Conservation (phyloP, 64 coral and sea anemone species). For the Porites australiensis region DNA sequence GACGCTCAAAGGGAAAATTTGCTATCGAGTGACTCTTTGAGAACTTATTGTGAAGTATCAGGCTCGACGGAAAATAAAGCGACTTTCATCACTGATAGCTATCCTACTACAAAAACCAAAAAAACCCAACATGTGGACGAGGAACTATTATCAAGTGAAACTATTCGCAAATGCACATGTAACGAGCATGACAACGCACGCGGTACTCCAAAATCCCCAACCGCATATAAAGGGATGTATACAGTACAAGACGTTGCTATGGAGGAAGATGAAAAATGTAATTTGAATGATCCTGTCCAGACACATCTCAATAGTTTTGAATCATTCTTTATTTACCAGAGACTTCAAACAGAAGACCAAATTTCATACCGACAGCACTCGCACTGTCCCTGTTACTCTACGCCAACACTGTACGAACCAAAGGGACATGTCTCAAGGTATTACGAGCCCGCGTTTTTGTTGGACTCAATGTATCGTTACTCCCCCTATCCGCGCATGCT, state of each 20-base stretch:
- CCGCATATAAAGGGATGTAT: not conserved
- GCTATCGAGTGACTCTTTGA: not conserved
- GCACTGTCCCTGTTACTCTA: slow-evolving; percentile 4
- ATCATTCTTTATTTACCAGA: not conserved
- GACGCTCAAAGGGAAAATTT: not conserved
- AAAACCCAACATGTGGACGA: not conserved
- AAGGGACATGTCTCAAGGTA: not conserved
- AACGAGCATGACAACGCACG: not conserved
- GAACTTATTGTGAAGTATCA: not conserved
- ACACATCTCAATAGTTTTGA: not conserved
- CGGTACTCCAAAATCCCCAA: not conserved
- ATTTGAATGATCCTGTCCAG: not conserved
- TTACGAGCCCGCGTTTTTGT: slow-evolving; percentile 12
- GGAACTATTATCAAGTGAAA: not conserved
- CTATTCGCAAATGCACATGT: slow-evolving; percentile 12
- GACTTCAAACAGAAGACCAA: not conserved
- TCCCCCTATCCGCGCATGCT: slow-evolving; percentile 1
- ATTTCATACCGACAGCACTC: not conserved
- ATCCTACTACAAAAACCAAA: not conserved
- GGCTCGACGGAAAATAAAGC: not conserved
- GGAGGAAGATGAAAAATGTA: not conserved
- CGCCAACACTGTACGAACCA: not conserved
- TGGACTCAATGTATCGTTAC: slow-evolving; percentile 3
- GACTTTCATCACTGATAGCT: not conserved
- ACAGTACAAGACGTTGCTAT: not conserved